phyloP scores from a whole-genome alignment of 2,113 vertebrate species.

The Odontophorus gujanensis region DNA sequence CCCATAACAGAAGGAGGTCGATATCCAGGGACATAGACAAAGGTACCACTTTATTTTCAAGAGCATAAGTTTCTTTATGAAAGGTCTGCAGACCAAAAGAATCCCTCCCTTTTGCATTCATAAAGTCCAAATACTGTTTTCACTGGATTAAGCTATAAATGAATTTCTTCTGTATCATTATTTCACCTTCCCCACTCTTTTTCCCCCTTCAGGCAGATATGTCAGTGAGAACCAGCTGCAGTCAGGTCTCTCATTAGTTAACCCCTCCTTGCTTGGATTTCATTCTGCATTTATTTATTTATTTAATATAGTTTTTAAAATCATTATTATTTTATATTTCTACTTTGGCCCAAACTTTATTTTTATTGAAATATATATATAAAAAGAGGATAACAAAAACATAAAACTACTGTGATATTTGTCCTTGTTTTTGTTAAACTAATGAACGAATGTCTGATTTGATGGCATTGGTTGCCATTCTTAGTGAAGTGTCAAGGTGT shows the following conservation, averaged over 20 bases:
- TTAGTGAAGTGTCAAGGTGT: no score
- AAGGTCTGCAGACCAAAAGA: background rate
- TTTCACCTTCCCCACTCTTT: background rate
- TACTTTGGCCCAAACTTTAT: background rate
- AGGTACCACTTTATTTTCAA: conserved; percentile 5
- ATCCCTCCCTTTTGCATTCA: background rate
- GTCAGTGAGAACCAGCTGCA: background rate
- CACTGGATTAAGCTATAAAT: background rate
- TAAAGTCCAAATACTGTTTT: background rate
- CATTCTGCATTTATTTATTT: background rate
- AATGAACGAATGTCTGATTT: no score
- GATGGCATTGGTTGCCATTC: no score
- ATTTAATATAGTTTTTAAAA: background rate
- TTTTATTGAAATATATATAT: no score
- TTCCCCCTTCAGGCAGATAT: background rate
- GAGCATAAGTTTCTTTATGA: background rate
- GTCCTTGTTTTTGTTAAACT: no score
- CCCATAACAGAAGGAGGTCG: background rate
- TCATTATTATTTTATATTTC: background rate
- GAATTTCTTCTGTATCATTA: background rate
- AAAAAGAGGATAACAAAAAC: no score
- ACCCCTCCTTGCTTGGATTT: background rate
- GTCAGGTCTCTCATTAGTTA: background rate
- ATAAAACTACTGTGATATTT: no score
- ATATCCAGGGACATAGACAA: background rate